Percentiles rank a stretch among this genome's conserved stretches.
Conservation (phyloP, 1,140 invertebrate genomes). For the Cryptotermes secundus region DNA sequence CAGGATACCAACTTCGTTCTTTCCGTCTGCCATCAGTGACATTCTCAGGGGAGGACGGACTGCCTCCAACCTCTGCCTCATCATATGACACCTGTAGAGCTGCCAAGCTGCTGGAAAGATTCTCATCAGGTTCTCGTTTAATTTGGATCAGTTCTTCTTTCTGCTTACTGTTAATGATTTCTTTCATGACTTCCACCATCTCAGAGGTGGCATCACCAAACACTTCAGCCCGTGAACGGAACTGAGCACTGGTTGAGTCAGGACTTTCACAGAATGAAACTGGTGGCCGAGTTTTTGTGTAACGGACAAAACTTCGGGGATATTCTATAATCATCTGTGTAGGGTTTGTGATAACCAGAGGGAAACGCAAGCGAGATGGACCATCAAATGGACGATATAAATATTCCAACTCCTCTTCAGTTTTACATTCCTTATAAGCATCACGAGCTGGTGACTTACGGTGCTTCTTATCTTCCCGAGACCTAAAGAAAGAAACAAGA, state of each 20-base stretch:
- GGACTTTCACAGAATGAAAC: slow-evolving; percentile 30
- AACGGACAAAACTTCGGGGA: slow-evolving; percentile 21
- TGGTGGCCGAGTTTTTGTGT: slow-evolving; percentile 24
- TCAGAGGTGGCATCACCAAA: slow-evolving; percentile 5
- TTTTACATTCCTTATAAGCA: neutral
- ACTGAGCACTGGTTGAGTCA: neutral
- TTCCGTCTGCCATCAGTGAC: neutral
- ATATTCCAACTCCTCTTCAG: slow-evolving; percentile 15
- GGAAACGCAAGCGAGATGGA: slow-evolving; percentile 1
- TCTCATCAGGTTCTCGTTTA: slow-evolving; percentile 1
- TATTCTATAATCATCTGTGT: slow-evolving; percentile 24
- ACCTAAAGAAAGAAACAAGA: slow-evolving; percentile 26
- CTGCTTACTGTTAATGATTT: slow-evolving; percentile 14
- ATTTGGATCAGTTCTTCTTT: neutral
- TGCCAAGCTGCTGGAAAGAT: slow-evolving; percentile 28
- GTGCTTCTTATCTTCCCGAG: slow-evolving; percentile 23
- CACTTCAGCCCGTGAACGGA: slow-evolving; percentile 15
- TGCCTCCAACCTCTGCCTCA: slow-evolving; percentile 27
- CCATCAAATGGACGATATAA: slow-evolving; percentile 29
- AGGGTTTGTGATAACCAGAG: slow-evolving; percentile 2
- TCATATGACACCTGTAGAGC: slow-evolving; percentile 32
- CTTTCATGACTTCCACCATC: slow-evolving; percentile 23
- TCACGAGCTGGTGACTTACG: slow-evolving; percentile 19
- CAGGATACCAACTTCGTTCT: slow-evolving; percentile 22
- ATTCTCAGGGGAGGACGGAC: slow-evolving; percentile 20